A percentile compares a stretch with the other conserved stretches of the same genome.
Conservation (phyloP, 1,140 invertebrate species). For the Tetramorium simillimum region DNA sequence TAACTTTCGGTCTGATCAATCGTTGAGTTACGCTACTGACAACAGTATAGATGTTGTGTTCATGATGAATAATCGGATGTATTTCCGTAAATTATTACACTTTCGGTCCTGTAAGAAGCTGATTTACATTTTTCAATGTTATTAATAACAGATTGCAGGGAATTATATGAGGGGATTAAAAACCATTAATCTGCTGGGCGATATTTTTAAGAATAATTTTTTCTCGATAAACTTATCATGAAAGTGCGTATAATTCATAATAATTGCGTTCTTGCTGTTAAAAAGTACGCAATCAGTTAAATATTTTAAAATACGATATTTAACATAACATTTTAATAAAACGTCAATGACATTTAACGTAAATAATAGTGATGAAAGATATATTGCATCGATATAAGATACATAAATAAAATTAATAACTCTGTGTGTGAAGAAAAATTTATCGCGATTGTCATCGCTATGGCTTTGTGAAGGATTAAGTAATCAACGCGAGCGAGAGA, state of each 20-base stretch:
- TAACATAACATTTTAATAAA: neutral
- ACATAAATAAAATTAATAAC: neutral
- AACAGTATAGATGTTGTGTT: constrained; percentile 9
- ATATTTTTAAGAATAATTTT: neutral
- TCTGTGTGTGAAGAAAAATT: constrained; percentile 15
- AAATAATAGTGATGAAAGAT: neutral
- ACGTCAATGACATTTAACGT: neutral
- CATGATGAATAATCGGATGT: constrained; percentile 70
- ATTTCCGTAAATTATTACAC: constrained; percentile 71
- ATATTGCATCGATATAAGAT: neutral
- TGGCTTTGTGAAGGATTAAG: constrained; percentile 41
- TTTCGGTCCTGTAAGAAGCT: constrained; percentile 50
- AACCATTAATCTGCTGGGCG: neutral
- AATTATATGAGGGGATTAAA: constrained; percentile 37
- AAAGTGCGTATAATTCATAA: neutral
- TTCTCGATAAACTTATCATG: neutral
- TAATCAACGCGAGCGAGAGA: constrained; percentile 29
- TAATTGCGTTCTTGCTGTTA: neutral
- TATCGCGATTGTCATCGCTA: constrained; percentile 19
- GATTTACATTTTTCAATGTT: constrained; percentile 14
- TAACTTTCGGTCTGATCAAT: neutral
- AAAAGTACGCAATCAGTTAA: neutral
- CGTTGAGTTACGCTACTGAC: constrained; percentile 48
- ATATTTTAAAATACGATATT: neutral
- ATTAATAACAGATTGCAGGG: neutral